Evolutionary conservation across 2,888 invertebrate genomes (phyloP).

Genomic region (Blomia tropicalis): DNA sequence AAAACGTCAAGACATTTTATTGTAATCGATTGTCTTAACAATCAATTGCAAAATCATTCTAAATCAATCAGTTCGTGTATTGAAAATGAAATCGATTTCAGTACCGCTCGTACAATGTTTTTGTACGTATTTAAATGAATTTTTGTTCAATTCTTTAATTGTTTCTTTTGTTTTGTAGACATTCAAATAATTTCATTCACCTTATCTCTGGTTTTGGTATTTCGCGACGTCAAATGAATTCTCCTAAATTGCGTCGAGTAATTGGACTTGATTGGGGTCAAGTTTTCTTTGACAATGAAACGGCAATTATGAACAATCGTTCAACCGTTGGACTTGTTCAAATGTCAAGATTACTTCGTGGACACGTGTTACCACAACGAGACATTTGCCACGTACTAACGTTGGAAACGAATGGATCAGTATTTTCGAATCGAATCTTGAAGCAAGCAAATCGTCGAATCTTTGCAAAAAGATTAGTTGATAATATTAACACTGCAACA

Average conservation of each 20-base stretch:
- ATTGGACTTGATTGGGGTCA: constrained; percentile 8
- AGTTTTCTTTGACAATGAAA: constrained; percentile 8
- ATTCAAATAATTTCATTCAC: constrained; percentile 12
- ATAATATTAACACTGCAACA: neutral
- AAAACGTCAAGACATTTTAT: constrained; percentile 9
- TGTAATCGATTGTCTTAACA: neutral
- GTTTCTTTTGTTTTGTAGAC: too few species aligned
- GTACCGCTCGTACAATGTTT: constrained; percentile 14
- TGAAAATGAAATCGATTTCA: constrained; percentile 10
- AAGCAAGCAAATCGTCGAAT: constrained; percentile 12
- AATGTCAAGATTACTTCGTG: constrained; percentile 13
- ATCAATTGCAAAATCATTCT: neutral
- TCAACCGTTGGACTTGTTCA: neutral
- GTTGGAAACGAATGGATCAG: constrained; percentile 27
- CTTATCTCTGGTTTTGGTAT: neutral
- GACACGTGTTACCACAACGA: constrained; percentile 24
- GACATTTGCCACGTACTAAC: constrained; percentile 27
- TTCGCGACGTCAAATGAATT: neutral
- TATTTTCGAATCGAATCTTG: constrained; percentile 13
- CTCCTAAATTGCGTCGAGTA: constrained; percentile 11
- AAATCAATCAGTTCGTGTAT: neutral
- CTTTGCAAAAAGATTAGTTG: neutral
- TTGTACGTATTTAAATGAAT: neutral
- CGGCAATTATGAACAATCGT: neutral
- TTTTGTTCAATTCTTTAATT: too few species aligned